These are phyloP conservation scores for Lycaena phlaeas DNA, from an alignment of 2,888 invertebrate species.

Conservation along the genomic window DNA sequence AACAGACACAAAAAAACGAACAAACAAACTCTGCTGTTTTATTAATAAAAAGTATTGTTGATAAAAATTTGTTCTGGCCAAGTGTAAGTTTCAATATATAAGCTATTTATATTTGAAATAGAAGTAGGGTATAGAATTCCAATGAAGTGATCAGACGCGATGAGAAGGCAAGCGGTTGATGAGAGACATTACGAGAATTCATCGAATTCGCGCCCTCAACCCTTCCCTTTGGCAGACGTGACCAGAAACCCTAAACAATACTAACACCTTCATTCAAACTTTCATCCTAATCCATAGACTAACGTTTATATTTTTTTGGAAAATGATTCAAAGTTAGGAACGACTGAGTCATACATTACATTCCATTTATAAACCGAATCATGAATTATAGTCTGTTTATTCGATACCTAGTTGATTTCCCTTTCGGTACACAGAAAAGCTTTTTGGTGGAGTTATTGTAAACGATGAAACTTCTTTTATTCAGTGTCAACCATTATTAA, in stretches of 20 bases:
- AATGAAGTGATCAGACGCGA: constrained; percentile 39
- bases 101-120: constrained; percentile 9
- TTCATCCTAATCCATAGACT: too few species aligned
- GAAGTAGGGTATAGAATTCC: constrained; percentile 23
- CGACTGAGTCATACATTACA: too few species aligned
- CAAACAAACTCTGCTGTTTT: too few species aligned
- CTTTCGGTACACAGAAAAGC: too few species aligned
- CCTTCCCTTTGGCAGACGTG: constrained; percentile 57
- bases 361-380: too few species aligned
- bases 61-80: constrained; percentile 1
- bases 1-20: background rate
- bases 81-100: constrained; percentile 2
- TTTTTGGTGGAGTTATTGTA: too few species aligned
- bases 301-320: too few species aligned
- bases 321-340: too few species aligned
- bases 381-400: too few species aligned
- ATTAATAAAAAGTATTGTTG: background rate
- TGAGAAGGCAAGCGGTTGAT: constrained; percentile 33
- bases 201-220: constrained; percentile 50
- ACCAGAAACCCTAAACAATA: constrained; percentile 37
- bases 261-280: background rate
- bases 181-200: constrained; percentile 52
- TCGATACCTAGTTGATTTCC: too few species aligned
- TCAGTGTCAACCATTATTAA: too few species aligned
- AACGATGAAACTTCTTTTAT: too few species aligned